Percentiles rank a stretch among this genome's conserved stretches.
These are phyloP conservation scores for Pituophis catenifer DNA, from an alignment of 2,113 vertebrate genomes.

Conservation along the genomic window DNA sequence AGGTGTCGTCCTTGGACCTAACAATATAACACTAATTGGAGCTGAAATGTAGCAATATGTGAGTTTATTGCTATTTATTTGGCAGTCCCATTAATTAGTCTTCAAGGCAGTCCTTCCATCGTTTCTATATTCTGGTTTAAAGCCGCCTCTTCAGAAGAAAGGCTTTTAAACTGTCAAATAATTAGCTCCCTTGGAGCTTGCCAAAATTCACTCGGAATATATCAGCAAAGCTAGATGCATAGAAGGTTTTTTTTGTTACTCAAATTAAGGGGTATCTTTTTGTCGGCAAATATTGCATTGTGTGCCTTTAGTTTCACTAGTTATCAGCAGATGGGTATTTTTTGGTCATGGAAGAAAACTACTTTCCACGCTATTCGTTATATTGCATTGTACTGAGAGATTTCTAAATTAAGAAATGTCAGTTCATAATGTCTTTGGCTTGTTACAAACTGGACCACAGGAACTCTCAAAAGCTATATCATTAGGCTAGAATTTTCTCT, in stretches of 20 bases:
- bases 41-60: neutral
- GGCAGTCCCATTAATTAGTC: neutral
- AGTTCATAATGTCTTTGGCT: neutral
- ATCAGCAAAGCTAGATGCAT: neutral
- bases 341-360: neutral
- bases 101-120: neutral
- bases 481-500: neutral
- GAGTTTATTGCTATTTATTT: neutral
- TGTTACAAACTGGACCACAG: neutral
- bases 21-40: neutral
- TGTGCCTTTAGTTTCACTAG: neutral
- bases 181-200: neutral
- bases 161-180: neutral
- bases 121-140: neutral
- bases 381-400: neutral
- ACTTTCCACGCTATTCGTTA: neutral
- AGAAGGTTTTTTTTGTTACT: neutral
- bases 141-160: neutral
- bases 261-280: neutral
- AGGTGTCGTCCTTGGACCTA: neutral
- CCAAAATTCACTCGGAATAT: neutral
- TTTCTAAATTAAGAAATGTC: neutral
- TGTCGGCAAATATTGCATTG: neutral
- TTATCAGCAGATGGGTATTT: neutral
- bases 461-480: neutral